Base-by-base conservation (phyloP, 2,113 vertebrate genomes). In the Lontra canadensis region DNA sequence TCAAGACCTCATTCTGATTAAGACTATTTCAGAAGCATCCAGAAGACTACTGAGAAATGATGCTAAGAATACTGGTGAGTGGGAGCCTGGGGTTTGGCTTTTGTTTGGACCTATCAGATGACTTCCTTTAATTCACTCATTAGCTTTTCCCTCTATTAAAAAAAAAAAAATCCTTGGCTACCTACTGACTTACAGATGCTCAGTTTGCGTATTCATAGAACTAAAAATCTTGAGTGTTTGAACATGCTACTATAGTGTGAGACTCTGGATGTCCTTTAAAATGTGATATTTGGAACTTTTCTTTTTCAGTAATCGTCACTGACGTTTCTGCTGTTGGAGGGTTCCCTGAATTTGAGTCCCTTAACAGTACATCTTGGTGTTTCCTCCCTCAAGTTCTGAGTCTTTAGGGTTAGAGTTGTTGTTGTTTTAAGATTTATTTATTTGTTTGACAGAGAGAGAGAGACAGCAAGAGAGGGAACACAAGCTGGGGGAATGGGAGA, bases 241-340 rank as follows among this genome's bases (percentile, higher is more conserved):
- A 17, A 20, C 12, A 2, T 12, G 49, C 44, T 76, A 3, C 52
- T 61, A 1, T 57, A 15, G 18, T 11, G 31, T n/a, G 39, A 59
- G 36, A 73, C 26, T 21, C 1, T 44, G 55, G 55, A 8, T 23
- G 12, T 44, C 57, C 78, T 74, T 65, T 52, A 12, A 8, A 9
- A 9, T n/a, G 14, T 67, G 74, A 29, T 71, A 3, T 25, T 55
- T 55, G 90, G 89, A 83, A 47, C 12, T 26, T 80, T 63, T 34
- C 86, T 81, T 29, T 42, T 63, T 84, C 47, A 0, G 0, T 55
- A 14, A 63, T 18, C 3, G 13, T 25, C 34, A 3, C 20, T 18
- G 63, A 7, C 20, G 3, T 17, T 80, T 71, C 7, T 25, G 29
- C 47, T 25, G 0, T 2, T 7, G 25, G 6, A 0, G 0, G 5